Evolutionary conservation across 2,888 invertebrate genomes (phyloP).

Genomic region (Penaeus monodon): DNA sequence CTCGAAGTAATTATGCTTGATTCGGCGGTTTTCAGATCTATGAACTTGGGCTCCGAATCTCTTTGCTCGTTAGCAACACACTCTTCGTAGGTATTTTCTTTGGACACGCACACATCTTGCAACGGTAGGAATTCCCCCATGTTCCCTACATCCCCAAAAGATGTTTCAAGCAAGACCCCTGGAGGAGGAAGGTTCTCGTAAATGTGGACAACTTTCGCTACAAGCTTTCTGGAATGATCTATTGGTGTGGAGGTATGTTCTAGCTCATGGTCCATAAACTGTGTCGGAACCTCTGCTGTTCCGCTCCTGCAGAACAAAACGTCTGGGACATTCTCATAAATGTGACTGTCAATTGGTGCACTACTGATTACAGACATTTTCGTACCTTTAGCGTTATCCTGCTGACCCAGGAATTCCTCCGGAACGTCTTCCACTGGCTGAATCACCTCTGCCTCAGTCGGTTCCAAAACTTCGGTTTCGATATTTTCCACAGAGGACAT

Average conservation of each 20-base stretch:
- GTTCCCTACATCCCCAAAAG: not conserved
- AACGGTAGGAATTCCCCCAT: constrained; percentile 1
- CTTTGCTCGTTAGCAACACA: not conserved
- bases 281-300: constrained; percentile 1
- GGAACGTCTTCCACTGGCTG: no score
- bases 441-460: no score
- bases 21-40: no score
- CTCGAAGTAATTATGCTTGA: no score
- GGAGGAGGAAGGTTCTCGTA: constrained; percentile 45
- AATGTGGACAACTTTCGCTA: constrained; percentile 41
- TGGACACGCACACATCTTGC: constrained; percentile 14
- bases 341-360: constrained; percentile 22
- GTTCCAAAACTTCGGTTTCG: no score
- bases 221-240: constrained; percentile 15
- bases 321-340: constrained; percentile 48
- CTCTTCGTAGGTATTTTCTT: not conserved
- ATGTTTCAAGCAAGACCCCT: not conserved
- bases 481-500: no score
- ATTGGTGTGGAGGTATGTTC: constrained; percentile 8
- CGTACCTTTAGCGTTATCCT: not conserved
- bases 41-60: not conserved
- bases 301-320: constrained; percentile 16
- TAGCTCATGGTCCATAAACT: not conserved
- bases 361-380: constrained; percentile 17
- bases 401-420: not conserved